A percentile compares a stretch with the other conserved stretches of the same genome.
Evolutionary conservation across 2,797 vertebrate genomes (phyloP).

Genomic region (Mus spretus): DNA sequence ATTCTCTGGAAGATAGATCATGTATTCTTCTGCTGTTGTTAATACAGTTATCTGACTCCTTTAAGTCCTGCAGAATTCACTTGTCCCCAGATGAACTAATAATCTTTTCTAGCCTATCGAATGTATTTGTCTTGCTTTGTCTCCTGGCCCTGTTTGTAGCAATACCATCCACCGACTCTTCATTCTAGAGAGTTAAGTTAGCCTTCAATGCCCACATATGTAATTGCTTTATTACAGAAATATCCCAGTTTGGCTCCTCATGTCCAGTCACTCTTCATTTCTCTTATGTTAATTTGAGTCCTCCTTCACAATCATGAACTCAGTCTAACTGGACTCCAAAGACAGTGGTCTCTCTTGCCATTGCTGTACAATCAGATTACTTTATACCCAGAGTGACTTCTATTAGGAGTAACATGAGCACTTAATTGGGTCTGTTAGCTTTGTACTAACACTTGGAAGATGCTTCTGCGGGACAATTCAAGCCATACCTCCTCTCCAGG

Average conservation of each 20-base stretch:
- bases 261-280: not conserved
- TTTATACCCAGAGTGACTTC: not conserved
- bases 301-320: not conserved
- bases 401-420: not conserved
- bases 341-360: no score
- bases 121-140: conserved; percentile 7
- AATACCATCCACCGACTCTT: not conserved
- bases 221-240: not conserved
- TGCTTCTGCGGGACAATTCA: conserved; percentile 15
- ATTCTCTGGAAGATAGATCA: conserved; percentile 60
- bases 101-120: conserved; percentile 30
- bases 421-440: not conserved
- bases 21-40: conserved; percentile 38
- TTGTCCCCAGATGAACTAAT: conserved; percentile 33
- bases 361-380: not conserved
- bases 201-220: not conserved
- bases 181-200: not conserved
- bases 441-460: not conserved
- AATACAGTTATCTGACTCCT: conserved; percentile 18
- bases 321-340: not conserved
- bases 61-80: conserved; percentile 29
- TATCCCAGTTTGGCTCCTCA: not conserved
- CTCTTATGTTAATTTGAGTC: not conserved
- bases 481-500: not conserved
- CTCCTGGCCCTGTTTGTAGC: not conserved